phyloP scores from a whole-genome alignment of 37 sponge, comb jelly and placozoan species.

The Geodia barretti region DNA sequence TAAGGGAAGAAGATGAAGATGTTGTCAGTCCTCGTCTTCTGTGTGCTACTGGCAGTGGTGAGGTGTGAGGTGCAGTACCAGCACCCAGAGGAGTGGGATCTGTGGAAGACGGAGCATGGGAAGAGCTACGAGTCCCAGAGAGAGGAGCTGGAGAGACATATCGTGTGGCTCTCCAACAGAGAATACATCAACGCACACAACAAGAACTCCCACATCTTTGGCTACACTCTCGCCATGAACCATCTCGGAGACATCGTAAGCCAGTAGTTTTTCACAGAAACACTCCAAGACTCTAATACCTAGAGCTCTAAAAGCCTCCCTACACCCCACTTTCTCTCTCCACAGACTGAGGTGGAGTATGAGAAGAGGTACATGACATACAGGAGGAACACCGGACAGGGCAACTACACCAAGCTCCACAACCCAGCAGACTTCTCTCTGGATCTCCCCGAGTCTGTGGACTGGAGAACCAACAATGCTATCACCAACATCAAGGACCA shows the following conservation, averaged over 20 bases:
- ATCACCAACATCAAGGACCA: slow-evolving; percentile 34
- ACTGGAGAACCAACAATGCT: slow-evolving; percentile 4
- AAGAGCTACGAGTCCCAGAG: slow-evolving; percentile 13
- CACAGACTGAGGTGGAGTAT: slow-evolving; percentile 6
- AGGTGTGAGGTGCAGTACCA: not conserved
- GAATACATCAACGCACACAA: slow-evolving; percentile 29
- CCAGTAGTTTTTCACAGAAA: not conserved
- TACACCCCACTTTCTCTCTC: not conserved
- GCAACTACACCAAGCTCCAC: not conserved
- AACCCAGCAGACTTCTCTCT: not conserved
- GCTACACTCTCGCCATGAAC: slow-evolving; percentile 34
- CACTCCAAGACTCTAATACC: too few relatives aligned
- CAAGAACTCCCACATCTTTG: slow-evolving; percentile 6
- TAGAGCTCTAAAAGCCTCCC: not conserved
- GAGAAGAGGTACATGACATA: not conserved
- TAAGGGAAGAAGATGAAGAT: too few relatives aligned
- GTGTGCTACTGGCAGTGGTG: not conserved
- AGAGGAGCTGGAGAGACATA: slow-evolving; percentile 32
- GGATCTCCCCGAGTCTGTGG: not conserved
- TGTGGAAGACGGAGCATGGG: slow-evolving; percentile 22
- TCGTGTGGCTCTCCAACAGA: slow-evolving; percentile 32
- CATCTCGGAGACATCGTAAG: slow-evolving; percentile 41
- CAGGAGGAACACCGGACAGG: not conserved
- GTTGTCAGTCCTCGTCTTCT: not conserved
- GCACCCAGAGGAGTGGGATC: slow-evolving; percentile 23